Conservation (phyloP, 2,113 vertebrate genomes). For the Eolophus roseicapilla region DNA sequence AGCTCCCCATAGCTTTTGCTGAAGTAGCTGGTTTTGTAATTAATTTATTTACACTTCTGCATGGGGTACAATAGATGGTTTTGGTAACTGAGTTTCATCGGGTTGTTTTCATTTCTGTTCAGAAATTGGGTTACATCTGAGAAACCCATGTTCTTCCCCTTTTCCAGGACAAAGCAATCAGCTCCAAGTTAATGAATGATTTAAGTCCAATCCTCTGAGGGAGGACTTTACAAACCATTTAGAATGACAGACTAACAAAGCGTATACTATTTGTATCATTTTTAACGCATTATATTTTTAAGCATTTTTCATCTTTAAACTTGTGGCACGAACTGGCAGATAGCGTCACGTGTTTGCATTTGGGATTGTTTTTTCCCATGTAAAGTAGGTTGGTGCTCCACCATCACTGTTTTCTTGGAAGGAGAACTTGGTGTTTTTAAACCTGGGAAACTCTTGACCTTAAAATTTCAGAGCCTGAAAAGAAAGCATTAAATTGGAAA, state of each 20-base stretch:
- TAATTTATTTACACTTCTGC: constrained; percentile 6
- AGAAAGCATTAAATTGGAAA: not conserved
- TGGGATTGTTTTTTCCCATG: not conserved
- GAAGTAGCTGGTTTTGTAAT: not conserved
- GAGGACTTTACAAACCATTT: constrained; percentile 16
- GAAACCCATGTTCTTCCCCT: not conserved
- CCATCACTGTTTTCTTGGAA: not conserved
- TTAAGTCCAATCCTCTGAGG: not conserved
- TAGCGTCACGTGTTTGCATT: not conserved
- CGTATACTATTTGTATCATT: not conserved
- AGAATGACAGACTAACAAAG: constrained; percentile 21
- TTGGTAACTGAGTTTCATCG: constrained; percentile 33
- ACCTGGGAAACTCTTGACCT: not conserved
- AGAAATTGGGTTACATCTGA: constrained; percentile 31
- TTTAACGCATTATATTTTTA: not conserved
- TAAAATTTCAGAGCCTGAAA: not conserved
- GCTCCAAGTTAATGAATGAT: constrained; percentile 43
- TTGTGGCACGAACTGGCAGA: not conserved
- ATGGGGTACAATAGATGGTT: not conserved
- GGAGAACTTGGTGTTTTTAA: not conserved
- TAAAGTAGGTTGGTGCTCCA: not conserved
- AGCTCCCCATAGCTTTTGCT: not conserved
- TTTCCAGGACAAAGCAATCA: constrained; percentile 2
- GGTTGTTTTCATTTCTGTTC: constrained; percentile 18
- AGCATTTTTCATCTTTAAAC: not conserved